Evolutionary conservation across 1,140 invertebrate genomes (phyloP).

Genomic region (Zaprionus tsacasi): DNA sequence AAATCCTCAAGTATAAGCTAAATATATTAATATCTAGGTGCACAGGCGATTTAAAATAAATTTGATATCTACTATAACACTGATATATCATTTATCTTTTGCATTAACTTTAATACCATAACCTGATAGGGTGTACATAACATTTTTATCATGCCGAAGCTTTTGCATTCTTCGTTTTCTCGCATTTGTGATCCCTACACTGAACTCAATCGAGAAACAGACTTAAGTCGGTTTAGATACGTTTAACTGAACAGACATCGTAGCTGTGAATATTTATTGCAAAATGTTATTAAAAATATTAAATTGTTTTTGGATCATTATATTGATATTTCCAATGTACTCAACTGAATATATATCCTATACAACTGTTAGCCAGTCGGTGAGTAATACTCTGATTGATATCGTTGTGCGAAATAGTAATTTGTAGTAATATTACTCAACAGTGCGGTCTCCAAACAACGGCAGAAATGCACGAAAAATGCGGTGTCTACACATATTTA

Average conservation of each 20-base stretch:
- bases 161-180: not conserved
- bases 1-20: too few relatives aligned
- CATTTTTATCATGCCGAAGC: not conserved
- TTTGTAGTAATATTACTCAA: not conserved
- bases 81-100: too few relatives aligned
- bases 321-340: not conserved
- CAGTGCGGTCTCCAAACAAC: slow-evolving; percentile 2
- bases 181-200: not conserved
- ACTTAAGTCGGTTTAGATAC: not conserved
- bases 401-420: not conserved
- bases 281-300: not conserved
- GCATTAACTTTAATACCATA: not conserved
- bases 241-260: not conserved
- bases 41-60: too few relatives aligned
- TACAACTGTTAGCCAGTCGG: slow-evolving; percentile 3
- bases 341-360: not conserved
- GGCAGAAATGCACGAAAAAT: slow-evolving; percentile 19
- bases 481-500: slow-evolving; percentile 3
- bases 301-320: not conserved
- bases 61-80: too few relatives aligned
- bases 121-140: not conserved
- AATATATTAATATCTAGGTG: too few relatives aligned
- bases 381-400: not conserved
- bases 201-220: not conserved
- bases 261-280: not conserved